A percentile compares a stretch with the other conserved stretches of the same genome.
Evolutionary conservation across 2,888 invertebrate genomes (phyloP).

Genomic region (Euproctis similis): DNA sequence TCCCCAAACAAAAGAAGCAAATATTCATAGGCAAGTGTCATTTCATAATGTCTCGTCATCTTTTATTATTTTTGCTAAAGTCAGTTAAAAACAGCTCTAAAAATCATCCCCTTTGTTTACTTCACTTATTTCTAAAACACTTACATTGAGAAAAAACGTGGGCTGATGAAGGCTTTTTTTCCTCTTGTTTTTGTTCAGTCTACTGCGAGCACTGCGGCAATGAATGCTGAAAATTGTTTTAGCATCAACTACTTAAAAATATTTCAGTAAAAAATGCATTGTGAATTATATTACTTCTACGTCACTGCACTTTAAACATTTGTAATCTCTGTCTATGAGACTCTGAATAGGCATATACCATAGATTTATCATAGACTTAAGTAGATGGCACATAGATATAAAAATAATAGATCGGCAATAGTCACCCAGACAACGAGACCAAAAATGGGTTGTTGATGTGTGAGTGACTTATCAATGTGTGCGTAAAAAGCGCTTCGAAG

Average conservation of each 20-base stretch:
- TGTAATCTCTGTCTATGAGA: too few relatives aligned
- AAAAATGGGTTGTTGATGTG: too few relatives aligned
- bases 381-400: too few relatives aligned
- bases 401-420: too few relatives aligned
- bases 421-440: too few relatives aligned
- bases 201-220: neutral
- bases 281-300: constrained; percentile 11
- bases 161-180: neutral
- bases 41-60: too few relatives aligned
- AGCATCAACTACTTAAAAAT: neutral
- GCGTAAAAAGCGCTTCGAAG: too few relatives aligned
- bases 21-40: too few relatives aligned
- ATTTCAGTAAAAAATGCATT: neutral
- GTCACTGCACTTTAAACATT: constrained; percentile 10
- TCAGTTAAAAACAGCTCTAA: neutral
- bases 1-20: too few relatives aligned
- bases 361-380: too few relatives aligned
- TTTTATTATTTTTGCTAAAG: neutral
- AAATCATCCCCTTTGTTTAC: constrained; percentile 7
- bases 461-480: too few relatives aligned
- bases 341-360: too few relatives aligned
- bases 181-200: constrained; percentile 1
- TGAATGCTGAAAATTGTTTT: constrained; percentile 2
- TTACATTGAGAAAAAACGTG: neutral
- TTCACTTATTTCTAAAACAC: constrained; percentile 8